Conservation (phyloP, 1,140 invertebrate genomes). For the Heliconius eleuchia region DNA sequence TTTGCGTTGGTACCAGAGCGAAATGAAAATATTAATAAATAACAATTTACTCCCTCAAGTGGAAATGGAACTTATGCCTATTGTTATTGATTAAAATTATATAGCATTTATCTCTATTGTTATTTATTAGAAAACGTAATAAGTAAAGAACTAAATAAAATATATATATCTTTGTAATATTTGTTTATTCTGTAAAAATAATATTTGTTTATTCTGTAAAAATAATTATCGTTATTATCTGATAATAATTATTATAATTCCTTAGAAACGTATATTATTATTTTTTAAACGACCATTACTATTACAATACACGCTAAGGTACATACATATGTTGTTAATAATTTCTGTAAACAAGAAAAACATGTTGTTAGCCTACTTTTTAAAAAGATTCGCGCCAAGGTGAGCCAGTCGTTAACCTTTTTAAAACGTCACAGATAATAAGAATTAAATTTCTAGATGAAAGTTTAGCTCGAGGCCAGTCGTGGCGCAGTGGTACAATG, state of each 20-base stretch:
- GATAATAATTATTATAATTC: neutral
- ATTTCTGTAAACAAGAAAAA: slow-evolving; percentile 9
- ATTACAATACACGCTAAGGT: neutral
- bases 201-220: neutral
- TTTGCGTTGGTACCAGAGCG: too few species aligned
- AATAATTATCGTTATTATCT: neutral
- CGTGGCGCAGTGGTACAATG: too few species aligned
- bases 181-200: neutral
- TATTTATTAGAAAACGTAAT: too few species aligned
- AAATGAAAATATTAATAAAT: too few species aligned
- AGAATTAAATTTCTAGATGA: neutral
- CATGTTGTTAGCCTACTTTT: neutral
- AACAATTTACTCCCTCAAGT: too few species aligned
- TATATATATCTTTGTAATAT: neutral
- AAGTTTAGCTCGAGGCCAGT: neutral
- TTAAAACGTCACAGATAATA: slow-evolving; percentile 1
- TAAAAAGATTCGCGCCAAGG: slow-evolving; percentile 15
- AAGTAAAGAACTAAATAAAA: neutral
- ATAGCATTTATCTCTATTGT: too few species aligned
- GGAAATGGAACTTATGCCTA: too few species aligned
- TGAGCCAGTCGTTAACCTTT: slow-evolving; percentile 26
- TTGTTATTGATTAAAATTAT: too few species aligned
- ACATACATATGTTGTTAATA: neutral
- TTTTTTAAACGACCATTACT: neutral
- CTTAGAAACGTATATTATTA: neutral